Evolutionary conservation across 2,797 vertebrate species (phyloP).

Genomic region (Poecilia picta): DNA sequence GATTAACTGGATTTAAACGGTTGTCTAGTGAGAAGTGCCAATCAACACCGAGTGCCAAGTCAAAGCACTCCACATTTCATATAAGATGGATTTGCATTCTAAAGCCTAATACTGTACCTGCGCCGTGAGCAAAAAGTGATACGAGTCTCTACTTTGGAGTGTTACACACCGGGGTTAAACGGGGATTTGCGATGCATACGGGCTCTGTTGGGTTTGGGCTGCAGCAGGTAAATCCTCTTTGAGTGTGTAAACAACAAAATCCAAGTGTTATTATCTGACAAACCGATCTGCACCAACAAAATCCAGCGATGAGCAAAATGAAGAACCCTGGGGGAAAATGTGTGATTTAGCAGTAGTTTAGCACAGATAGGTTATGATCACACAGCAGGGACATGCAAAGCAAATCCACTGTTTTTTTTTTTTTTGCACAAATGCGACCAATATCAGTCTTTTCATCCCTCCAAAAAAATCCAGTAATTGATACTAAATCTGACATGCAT

Average conservation of each 20-base stretch:
- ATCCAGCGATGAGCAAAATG: not conserved
- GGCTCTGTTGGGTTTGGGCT: conserved; percentile 4
- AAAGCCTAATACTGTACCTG: conserved; percentile 36
- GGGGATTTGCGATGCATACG: not conserved
- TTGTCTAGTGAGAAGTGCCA: conserved; percentile 44
- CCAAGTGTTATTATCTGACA: not conserved
- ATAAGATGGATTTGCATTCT: conserved; percentile 39
- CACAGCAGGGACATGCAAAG: too few relatives aligned
- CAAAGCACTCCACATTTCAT: conserved; percentile 18
- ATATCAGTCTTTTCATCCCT: too few relatives aligned
- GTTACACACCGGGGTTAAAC: conserved; percentile 1
- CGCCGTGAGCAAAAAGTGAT: conserved; percentile 20
- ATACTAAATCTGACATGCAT: too few relatives aligned
- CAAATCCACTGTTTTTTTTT: too few relatives aligned
- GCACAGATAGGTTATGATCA: not conserved
- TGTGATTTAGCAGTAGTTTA: not conserved
- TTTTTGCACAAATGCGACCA: too few relatives aligned
- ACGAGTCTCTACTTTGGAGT: conserved; percentile 19
- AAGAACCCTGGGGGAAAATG: not conserved
- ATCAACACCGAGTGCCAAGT: conserved; percentile 31
- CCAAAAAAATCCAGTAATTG: too few relatives aligned
- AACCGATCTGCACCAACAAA: not conserved
- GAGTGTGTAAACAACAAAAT: conserved; percentile 8
- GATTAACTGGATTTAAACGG: conserved; percentile 61
- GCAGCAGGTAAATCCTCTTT: conserved; percentile 2